Evolutionary conservation across 2,113 vertebrate species (phyloP), one percentile per base, ranked within the genome.

Genomic region (Choloepus hoffmanni): DNA sequence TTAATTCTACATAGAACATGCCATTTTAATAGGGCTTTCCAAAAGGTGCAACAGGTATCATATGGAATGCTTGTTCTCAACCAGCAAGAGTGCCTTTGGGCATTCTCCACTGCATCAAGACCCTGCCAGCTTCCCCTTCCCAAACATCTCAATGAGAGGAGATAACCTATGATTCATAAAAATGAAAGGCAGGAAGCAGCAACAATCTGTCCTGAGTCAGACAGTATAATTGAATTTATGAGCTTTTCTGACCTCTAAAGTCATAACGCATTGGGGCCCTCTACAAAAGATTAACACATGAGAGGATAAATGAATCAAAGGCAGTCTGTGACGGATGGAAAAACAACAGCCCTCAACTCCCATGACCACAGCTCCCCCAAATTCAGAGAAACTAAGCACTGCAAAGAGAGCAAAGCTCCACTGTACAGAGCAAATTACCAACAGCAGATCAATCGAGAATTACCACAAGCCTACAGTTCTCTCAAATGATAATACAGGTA

Each of bases 291-390:
- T 10, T 65, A 50, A 73, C 70, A 82, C 11, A 11, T 24, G 23
- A 82, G 84, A 89, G 50, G 73, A 93, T 16, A 91, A 90, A 76
- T 79, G 86, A 91, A 96, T 77, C 68, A 93, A 96, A 96, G 43
- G n/a, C 33, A 0, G 68, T 26, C 73, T 33, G 53, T 23, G 36
- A 65, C 40, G 15, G 62, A 5, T 7, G 55, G 92, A 97, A 95
- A 92, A 97, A 84, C 70, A 96, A 74, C 33, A 53, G 24, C 28
- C 36, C 30, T 76, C 12, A 65, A 85, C 78, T 72, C 50, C 48
- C 90, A 87, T 72, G n/a, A 24, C 1, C 15, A 50, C 12, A 63
- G 79, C 28, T 50, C 60, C 74, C 85, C 45, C 19, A 92, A 23
- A 89, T 43, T 86, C 86, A 94, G 77, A 50, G 86, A 92, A 79